phyloP scores from a whole-genome alignment of 2,888 invertebrate species.

The Dorcus hopei region DNA sequence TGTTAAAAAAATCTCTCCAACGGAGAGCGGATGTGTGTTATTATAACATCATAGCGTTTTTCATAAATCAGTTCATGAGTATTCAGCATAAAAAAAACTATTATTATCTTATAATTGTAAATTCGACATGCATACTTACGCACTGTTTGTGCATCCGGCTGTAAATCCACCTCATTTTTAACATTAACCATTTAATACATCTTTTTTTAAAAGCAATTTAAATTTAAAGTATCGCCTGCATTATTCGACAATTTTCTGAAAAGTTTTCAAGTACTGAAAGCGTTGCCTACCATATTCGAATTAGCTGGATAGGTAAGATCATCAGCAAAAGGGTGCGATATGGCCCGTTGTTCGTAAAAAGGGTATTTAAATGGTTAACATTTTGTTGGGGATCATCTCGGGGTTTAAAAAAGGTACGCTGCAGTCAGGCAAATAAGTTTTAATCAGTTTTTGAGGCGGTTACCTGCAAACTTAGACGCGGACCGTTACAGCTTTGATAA shows the following conservation, averaged over 20 bases:
- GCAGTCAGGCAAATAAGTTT: slow-evolving; percentile 19
- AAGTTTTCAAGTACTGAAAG: no score
- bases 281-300: no score
- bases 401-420: slow-evolving; percentile 31
- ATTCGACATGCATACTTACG: slow-evolving; percentile 18
- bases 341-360: slow-evolving; percentile 34
- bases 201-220: no score
- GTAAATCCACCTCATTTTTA: not conserved
- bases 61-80: not conserved
- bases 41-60: slow-evolving; percentile 14
- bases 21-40: slow-evolving; percentile 14
- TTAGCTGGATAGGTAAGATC: not conserved
- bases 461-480: slow-evolving; percentile 20
- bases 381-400: slow-evolving; percentile 38
- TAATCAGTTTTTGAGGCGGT: slow-evolving; percentile 3
- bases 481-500: slow-evolving; percentile 41
- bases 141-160: not conserved
- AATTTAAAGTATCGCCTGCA: no score
- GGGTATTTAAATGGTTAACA: slow-evolving; percentile 42
- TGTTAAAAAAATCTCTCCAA: no score
- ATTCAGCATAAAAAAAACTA: slow-evolving; percentile 14
- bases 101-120: slow-evolving; percentile 19
- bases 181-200: no score
- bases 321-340: slow-evolving; percentile 27
- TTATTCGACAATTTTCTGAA: no score